phyloP scores from a whole-genome alignment of 1,140 invertebrate species.

The Neodiprion virginianus region DNA sequence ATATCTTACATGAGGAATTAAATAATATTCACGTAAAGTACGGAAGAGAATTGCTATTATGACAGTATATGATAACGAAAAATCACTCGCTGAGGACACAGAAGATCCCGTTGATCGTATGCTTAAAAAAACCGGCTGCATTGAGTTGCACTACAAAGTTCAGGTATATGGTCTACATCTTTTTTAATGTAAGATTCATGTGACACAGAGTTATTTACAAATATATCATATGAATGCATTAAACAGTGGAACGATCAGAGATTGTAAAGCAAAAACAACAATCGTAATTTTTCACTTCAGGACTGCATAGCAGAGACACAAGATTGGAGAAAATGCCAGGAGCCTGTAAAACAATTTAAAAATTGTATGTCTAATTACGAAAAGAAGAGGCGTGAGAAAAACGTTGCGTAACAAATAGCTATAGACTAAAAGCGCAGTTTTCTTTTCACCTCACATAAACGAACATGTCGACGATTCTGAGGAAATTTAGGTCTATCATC shows the following conservation, averaged over 20 bases:
- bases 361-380: slow-evolving; percentile 74
- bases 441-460: slow-evolving; percentile 26
- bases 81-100: slow-evolving; percentile 47
- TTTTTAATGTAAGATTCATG: slow-evolving; percentile 6
- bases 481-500: slow-evolving; percentile 28
- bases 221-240: neutral
- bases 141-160: slow-evolving; percentile 85
- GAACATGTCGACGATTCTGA: slow-evolving; percentile 22
- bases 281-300: slow-evolving; percentile 53
- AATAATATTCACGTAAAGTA: neutral
- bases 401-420: slow-evolving; percentile 37
- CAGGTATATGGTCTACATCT: slow-evolving; percentile 64
- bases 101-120: slow-evolving; percentile 83
- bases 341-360: slow-evolving; percentile 79
- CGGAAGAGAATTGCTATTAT: neutral
- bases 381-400: slow-evolving; percentile 44
- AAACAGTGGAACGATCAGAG: neutral
- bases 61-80: neutral
- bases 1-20: neutral
- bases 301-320: slow-evolving; percentile 87
- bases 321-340: slow-evolving; percentile 91
- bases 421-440: slow-evolving; percentile 36
- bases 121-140: slow-evolving; percentile 87
- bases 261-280: neutral
- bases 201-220: neutral